Base-by-base conservation (phyloP, 2,888 invertebrate genomes). In the Druceiella hillmani region DNA sequence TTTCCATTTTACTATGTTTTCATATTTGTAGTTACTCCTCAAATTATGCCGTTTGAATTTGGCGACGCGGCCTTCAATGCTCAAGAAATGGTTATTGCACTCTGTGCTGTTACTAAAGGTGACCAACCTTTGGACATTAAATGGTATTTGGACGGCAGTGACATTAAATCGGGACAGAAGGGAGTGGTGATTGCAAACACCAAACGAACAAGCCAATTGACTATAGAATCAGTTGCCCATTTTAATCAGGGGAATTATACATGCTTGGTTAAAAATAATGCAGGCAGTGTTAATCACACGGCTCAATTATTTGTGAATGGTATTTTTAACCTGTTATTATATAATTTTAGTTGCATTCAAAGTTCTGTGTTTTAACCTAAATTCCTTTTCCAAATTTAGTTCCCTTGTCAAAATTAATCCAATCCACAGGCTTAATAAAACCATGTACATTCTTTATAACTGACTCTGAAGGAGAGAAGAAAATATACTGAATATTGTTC, bases 91-190 rank as follows among this genome's bases (percentile, higher is more conserved):
- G 73, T 74, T 10, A 75, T 76, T 11, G 69, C 75, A 10, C 69
- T 70, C 33, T 83, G 83, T 54, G 68, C 74, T 15, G 78, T 81
- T 7, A 71, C 70, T 45, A 78, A 79, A 56, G 82, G 85, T 4
- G 85, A 86, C 57, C 57, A 77, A 31, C 85, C 85, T 3, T 61
- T 86, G 40, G 74, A 75, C 45, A 79, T 86, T 36, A 66, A 66
- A 15, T 84, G 83, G 83, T 73, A 61, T 35, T 62, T 72, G 45
- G 62, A 66, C 41, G 56, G 55, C 24, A 49, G 52, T 43, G 36
- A 47, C 3, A 44, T 59, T 10, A 45, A 36, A 41, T 62, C 55
- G 50, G 62, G 62, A 38, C 61, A 64, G 45, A 76, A 72, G n/a
- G 55, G 76, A 27, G 57, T 62, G 4, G 59, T 72, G 13, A 55